These are phyloP conservation scores for Drosophila guanche DNA, from an alignment of 1,140 invertebrate genomes.

Conservation along the genomic window DNA sequence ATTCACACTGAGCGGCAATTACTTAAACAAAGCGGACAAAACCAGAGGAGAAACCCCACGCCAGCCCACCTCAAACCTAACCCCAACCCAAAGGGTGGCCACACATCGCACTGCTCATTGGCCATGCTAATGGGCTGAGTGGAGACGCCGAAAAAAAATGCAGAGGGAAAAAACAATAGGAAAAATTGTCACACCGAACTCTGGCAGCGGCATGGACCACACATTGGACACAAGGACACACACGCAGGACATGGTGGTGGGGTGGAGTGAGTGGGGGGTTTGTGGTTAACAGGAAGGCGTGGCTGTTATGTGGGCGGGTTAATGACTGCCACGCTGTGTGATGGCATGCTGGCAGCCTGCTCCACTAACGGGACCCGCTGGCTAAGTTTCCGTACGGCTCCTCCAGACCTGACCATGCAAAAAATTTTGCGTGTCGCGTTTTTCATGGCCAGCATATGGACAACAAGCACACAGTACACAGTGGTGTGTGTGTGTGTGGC, in stretches of 20 bases:
- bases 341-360: slow-evolving; percentile 15
- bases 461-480: neutral
- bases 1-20: slow-evolving; percentile 37
- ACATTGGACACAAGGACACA: neutral
- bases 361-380: slow-evolving; percentile 4
- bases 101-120: slow-evolving; percentile 19
- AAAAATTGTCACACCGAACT: slow-evolving; percentile 43
- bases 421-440: slow-evolving; percentile 40
- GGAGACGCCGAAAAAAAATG: slow-evolving; percentile 14
- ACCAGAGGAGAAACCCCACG: too few relatives aligned
- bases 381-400: slow-evolving; percentile 2
- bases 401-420: slow-evolving; percentile 25
- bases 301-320: slow-evolving; percentile 24
- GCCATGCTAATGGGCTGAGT: slow-evolving; percentile 30
- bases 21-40: slow-evolving; percentile 24
- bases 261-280: slow-evolving; percentile 2
- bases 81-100: too few relatives aligned
- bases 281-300: slow-evolving; percentile 29
- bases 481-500: slow-evolving; percentile 5
- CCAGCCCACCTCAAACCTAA: too few relatives aligned
- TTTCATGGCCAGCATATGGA: slow-evolving; percentile 36
- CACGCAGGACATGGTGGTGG: slow-evolving; percentile 1
- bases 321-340: slow-evolving; percentile 32
- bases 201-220: slow-evolving; percentile 15
- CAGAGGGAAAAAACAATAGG: slow-evolving; percentile 18